Percentiles rank a stretch among this genome's conserved stretches.
Conservation (phyloP, 2,113 vertebrate species). For the Centropristis striata region DNA sequence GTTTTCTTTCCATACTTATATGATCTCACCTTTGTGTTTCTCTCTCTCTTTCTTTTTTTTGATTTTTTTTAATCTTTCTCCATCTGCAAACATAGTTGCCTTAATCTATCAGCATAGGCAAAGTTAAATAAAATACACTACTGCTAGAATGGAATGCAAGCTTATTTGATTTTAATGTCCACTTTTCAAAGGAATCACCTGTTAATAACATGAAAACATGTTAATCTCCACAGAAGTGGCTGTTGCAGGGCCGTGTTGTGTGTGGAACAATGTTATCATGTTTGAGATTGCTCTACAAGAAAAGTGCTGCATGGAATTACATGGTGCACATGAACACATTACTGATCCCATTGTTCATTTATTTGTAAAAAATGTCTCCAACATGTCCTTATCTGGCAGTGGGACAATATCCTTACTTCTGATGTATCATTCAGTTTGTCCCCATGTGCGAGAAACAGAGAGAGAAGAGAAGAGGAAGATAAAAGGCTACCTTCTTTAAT, state of each 20-base stretch:
- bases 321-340: neutral
- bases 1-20: neutral
- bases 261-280: conserved; percentile 38
- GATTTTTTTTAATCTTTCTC: neutral
- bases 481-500: neutral
- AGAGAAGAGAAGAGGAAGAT: neutral
- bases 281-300: conserved; percentile 32
- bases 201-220: conserved; percentile 24
- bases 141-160: neutral
- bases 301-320: neutral
- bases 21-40: neutral
- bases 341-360: neutral
- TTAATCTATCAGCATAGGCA: conserved; percentile 20
- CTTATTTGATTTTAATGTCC: neutral
- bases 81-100: neutral
- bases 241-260: conserved; percentile 73
- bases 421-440: neutral
- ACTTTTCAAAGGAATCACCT: neutral
- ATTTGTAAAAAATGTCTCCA: conserved; percentile 1
- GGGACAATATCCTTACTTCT: neutral
- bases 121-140: neutral
- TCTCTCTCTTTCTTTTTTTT: neutral
- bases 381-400: neutral
- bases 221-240: conserved; percentile 65
- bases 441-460: neutral